Evolutionary conservation across 2,888 invertebrate genomes (phyloP).

Genomic region (Cheilosia vernalis): DNA sequence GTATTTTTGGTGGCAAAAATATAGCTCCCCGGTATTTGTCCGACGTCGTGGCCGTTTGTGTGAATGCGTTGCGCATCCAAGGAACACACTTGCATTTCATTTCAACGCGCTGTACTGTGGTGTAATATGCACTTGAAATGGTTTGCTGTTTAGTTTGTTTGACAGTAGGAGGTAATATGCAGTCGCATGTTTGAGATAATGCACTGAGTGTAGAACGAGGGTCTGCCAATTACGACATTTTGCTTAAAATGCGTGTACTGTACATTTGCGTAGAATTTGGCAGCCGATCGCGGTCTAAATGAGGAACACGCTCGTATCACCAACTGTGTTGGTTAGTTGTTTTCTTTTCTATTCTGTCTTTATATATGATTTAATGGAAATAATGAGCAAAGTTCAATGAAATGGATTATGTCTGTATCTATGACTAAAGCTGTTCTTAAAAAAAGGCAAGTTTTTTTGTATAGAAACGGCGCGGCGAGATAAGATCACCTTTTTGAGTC

Average conservation of each 20-base stretch:
- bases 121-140: conserved; percentile 73
- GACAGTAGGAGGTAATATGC: conserved; percentile 72
- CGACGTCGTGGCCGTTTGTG: conserved; percentile 24
- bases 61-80: conserved; percentile 48
- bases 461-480: background rate
- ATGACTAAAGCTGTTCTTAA: background rate
- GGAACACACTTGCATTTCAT: conserved; percentile 53
- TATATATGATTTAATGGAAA: conserved; percentile 29
- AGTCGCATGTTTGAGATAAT: conserved; percentile 57
- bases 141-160: conserved; percentile 63
- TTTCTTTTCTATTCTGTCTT: background rate
- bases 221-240: conserved; percentile 69
- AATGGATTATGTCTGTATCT: conserved; percentile 60
- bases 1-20: conserved; percentile 81
- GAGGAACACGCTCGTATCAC: conserved; percentile 45
- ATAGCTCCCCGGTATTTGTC: conserved; percentile 80
- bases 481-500: background rate
- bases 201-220: conserved; percentile 45
- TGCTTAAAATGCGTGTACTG: conserved; percentile 70
- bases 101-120: conserved; percentile 36
- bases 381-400: conserved; percentile 69
- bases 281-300: conserved; percentile 59
- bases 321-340: conserved; percentile 14
- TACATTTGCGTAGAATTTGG: conserved; percentile 70
- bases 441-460: background rate